phyloP scores from a whole-genome alignment of 2,113 vertebrate genomes.

The Sclerurus mexicanus region DNA sequence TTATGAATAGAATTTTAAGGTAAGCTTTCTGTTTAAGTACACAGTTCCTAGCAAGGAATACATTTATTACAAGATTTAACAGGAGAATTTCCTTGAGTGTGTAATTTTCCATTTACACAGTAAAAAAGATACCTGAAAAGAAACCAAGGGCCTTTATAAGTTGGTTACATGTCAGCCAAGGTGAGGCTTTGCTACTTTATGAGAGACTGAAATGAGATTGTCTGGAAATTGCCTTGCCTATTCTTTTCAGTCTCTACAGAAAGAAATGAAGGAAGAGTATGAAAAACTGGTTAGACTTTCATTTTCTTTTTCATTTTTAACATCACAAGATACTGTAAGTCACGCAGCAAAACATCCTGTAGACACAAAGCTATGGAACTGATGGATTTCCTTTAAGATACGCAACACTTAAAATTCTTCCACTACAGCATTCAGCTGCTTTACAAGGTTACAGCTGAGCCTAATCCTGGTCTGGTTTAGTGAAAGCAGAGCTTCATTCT shows the following conservation, averaged over 20 bases:
- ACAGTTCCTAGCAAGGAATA: neutral
- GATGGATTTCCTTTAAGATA: neutral
- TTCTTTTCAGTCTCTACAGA: neutral
- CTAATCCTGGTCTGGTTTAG: neutral
- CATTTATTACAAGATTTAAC: neutral
- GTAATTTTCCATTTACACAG: neutral
- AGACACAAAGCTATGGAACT: neutral
- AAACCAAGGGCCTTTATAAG: neutral
- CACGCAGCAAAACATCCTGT: neutral
- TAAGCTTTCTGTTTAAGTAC: neutral
- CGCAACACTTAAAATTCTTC: neutral
- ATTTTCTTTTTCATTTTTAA: neutral
- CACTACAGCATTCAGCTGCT: neutral
- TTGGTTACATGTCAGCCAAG: neutral
- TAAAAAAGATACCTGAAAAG: neutral
- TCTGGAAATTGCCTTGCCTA: slow-evolving; percentile 4
- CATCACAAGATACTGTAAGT: neutral
- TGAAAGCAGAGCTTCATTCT: neutral
- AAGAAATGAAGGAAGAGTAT: neutral
- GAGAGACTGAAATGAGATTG: slow-evolving; percentile 9
- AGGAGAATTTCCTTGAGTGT: neutral
- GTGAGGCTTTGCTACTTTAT: neutral
- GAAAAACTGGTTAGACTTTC: neutral
- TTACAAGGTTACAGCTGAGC: neutral
- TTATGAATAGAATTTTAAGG: neutral